Base-by-base conservation (phyloP, 2,888 invertebrate genomes). In the Protophormia terraenovae region DNA sequence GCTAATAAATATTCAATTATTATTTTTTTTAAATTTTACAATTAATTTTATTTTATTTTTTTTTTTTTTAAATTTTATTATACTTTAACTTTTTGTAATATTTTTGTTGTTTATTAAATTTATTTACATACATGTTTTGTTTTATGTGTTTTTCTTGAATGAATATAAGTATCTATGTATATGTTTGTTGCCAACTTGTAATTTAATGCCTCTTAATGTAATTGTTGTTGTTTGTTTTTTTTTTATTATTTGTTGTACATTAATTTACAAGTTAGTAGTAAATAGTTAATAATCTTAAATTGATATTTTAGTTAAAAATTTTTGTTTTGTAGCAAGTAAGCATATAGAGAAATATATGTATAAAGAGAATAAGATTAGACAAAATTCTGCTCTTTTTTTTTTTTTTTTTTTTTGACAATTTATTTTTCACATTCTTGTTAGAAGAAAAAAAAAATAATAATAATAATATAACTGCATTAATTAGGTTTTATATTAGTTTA, bases 161-260 rank as follows among this genome's bases (percentile, higher is more conserved):
- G 41, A n/a, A 55, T 72, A 53, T 67, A 78, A 41, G 24, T 71
- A 29, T 71, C 19, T 64, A 66, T 73, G 27, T 80, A 67, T 55
- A 47, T 47, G 41, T 73, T 73, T 58, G 32, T 66, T 47, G 55
- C 45, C 55, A 80, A 66, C 66, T 73, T 73, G 32, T 55, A 19
- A 83, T 38, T 58, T 55, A 69, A 78, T 45, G 77, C 60, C 60
- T 67, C 16, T 19, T 16, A 29, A 32, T 47, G 19, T 16, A 50
- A 22, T 50, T 24, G 16, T 47, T 76, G 32, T 66, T 75, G 29
- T 45, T 77, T 77, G 50, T 41, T 73, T 38, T 29, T 71, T 69
- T 55, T 66, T 86, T 86, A 79, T 66, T 86, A 78, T 83, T n/a
- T n/a, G n/a, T n/a, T 83, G 86, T 58, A 84, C 86, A 84, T 69